Percentiles rank a stretch among this genome's conserved stretches.
These are phyloP conservation scores for Dryocosmus kuriphilus DNA, from an alignment of 2,888 invertebrate species.

Conservation along the genomic window DNA sequence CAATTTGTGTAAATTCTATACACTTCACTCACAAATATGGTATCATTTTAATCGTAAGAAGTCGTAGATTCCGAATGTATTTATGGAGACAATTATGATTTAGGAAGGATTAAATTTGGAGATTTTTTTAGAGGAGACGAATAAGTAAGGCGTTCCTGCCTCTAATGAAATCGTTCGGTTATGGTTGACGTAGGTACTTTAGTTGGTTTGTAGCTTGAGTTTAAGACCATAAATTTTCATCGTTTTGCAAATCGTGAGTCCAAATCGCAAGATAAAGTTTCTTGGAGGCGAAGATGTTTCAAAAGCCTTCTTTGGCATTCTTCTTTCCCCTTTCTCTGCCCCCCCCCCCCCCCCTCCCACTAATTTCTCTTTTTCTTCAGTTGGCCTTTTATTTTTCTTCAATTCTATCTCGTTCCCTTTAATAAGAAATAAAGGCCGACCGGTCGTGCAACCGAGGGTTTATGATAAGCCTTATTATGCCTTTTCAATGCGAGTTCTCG, in stretches of 20 bases:
- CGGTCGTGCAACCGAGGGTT: slow-evolving; percentile 14
- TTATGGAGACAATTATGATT: neutral
- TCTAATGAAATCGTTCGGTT: neutral
- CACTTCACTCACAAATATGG: too few relatives aligned
- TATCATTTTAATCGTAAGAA: too few relatives aligned
- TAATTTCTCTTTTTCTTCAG: neutral
- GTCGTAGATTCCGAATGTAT: too few relatives aligned
- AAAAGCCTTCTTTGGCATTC: neutral
- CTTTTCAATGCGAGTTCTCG: slow-evolving; percentile 11
- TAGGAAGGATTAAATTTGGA: neutral
- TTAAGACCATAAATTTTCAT: slow-evolving; percentile 29
- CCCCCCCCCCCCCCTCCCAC: neutral
- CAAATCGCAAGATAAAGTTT: slow-evolving; percentile 5
- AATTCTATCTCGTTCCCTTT: slow-evolving; percentile 10
- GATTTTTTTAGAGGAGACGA: neutral
- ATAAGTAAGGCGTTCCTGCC: neutral
- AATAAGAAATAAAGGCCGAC: slow-evolving; percentile 34
- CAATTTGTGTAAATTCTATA: too few relatives aligned
- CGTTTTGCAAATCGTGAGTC: slow-evolving; percentile 20
- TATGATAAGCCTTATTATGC: slow-evolving; percentile 37
- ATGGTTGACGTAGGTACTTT: neutral
- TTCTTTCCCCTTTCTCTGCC: neutral
- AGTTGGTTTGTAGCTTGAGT: neutral
- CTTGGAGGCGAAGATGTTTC: neutral
- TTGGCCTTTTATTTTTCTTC: neutral